These are phyloP conservation scores for Capricornis sumatraensis DNA, from an alignment of 2,113 vertebrate genomes.

Conservation along the genomic window DNA sequence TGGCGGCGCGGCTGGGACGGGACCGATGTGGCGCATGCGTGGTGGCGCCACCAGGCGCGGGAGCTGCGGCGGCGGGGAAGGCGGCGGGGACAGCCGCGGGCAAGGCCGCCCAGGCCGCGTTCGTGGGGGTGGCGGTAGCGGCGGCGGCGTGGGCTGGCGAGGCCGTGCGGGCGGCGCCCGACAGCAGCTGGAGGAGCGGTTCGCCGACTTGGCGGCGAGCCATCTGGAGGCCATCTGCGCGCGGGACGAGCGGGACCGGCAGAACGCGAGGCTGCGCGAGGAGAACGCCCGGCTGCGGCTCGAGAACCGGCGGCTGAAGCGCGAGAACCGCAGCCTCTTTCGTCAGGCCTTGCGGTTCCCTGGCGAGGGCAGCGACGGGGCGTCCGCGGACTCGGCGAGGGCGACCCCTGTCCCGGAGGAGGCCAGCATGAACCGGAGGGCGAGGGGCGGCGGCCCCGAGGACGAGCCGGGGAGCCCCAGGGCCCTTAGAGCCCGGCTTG, in stretches of 20 bases:
- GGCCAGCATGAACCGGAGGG: background rate
- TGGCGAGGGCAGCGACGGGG: background rate
- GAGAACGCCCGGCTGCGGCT: conserved; percentile 83
- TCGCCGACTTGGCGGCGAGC: conserved; percentile 84
- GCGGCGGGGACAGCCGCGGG: background rate
- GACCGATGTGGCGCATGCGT: conserved; percentile 77
- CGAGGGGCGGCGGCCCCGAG: background rate
- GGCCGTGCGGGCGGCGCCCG: conserved; percentile 66
- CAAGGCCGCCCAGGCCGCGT: conserved; percentile 10
- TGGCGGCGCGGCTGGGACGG: background rate
- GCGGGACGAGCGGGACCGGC: conserved; percentile 86
- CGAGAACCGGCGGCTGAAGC: conserved; percentile 84
- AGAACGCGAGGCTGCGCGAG: conserved; percentile 81
- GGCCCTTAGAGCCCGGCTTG: conserved; percentile 53
- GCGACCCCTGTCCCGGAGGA: background rate
- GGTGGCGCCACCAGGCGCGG: conserved; percentile 52
- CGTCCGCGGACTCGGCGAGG: background rate
- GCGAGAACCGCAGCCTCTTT: conserved; percentile 84
- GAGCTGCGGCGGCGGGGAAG: background rate
- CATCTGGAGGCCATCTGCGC: conserved; percentile 85
- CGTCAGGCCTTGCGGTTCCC: conserved; percentile 66
- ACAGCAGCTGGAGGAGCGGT: conserved; percentile 84
- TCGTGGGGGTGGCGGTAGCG: background rate
- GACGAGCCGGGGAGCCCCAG: conserved; percentile 56
- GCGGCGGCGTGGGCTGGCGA: conserved; percentile 50